phyloP scores from a whole-genome alignment of 1,140 invertebrate species.

The Asobara japonica region DNA sequence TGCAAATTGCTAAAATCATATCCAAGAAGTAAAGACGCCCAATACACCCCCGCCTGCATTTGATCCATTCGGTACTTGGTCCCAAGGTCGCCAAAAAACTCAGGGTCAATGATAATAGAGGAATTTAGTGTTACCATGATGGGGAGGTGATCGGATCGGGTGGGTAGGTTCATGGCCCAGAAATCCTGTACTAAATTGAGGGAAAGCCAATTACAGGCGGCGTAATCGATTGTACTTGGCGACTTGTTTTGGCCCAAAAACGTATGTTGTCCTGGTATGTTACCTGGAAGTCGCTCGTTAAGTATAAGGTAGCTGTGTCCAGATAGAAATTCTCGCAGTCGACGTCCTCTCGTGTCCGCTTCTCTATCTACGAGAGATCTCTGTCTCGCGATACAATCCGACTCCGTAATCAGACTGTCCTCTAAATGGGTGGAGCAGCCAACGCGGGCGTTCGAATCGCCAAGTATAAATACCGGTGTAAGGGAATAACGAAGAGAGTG shows the following conservation, averaged over 20 bases:
- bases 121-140: not conserved
- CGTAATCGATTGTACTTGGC: slow-evolving; percentile 7
- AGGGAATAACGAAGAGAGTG: not conserved
- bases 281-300: not conserved
- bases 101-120: not conserved
- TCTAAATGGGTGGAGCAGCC: not conserved
- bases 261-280: slow-evolving; percentile 15
- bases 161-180: not conserved
- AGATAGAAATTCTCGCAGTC: not conserved
- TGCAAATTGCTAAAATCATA: no score
- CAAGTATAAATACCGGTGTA: not conserved
- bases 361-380: not conserved
- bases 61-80: not conserved
- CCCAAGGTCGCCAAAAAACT: not conserved
- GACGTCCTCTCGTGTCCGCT: not conserved
- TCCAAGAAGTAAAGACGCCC: no score
- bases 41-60: no score
- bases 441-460: slow-evolving; percentile 18
- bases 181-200: not conserved
- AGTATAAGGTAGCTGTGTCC: not conserved
- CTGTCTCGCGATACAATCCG: not conserved
- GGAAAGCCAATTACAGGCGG: not conserved
- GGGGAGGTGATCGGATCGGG: slow-evolving; percentile 17
- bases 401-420: not conserved
- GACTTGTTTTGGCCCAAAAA: not conserved